These are phyloP conservation scores for Unio delphinus DNA, from an alignment of 2,888 invertebrate species.

Conservation along the genomic window DNA sequence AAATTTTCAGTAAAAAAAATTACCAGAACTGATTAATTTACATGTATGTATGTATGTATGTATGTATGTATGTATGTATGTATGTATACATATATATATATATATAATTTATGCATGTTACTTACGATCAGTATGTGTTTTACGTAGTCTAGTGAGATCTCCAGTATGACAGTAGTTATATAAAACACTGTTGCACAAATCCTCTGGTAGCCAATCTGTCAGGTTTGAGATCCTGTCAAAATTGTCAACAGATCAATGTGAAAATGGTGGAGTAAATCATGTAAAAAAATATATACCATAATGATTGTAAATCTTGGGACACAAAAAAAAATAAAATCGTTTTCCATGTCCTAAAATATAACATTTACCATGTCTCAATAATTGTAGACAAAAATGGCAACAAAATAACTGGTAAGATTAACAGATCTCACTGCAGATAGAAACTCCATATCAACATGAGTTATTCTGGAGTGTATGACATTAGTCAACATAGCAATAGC, in stretches of 20 bases:
- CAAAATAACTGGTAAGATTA: too few species aligned
- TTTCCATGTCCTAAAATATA: background rate
- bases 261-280: background rate
- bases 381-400: too few species aligned
- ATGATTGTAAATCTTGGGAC: background rate
- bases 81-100: too few species aligned
- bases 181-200: constrained; percentile 92
- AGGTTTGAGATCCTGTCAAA: constrained; percentile 87
- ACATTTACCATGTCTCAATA: too few species aligned
- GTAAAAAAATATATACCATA: background rate
- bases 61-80: too few species aligned
- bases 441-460: too few species aligned
- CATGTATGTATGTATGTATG: too few species aligned
- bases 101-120: constrained; percentile 54
- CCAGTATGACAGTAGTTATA: constrained; percentile 96
- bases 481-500: too few species aligned
- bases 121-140: constrained; percentile 97
- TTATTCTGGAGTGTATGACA: too few species aligned
- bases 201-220: constrained; percentile 93
- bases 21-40: too few species aligned
- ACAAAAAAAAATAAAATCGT: background rate
- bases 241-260: background rate
- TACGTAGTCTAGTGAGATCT: constrained; percentile 92
- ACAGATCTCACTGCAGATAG: too few species aligned
- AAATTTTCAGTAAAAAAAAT: too few species aligned